phyloP scores from a whole-genome alignment of 2,113 vertebrate species.

The Phalacrocorax carbo region DNA sequence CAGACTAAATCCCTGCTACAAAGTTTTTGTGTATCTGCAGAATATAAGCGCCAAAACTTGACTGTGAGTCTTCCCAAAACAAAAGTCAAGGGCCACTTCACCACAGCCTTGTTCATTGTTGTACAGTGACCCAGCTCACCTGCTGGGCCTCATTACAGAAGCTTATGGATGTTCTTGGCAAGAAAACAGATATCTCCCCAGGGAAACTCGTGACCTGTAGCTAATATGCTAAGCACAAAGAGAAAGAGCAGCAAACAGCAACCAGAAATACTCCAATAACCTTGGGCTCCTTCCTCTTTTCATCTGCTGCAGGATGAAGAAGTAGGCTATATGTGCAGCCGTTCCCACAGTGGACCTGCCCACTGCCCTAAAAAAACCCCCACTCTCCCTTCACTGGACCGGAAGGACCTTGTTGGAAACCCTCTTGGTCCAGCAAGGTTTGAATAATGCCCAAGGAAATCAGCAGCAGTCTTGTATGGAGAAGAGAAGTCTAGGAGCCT shows the following conservation, averaged over 20 bases:
- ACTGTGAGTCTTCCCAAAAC: not conserved
- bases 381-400: not conserved
- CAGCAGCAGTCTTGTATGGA: not conserved
- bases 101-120: not conserved
- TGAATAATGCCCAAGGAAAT: not conserved
- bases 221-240: not conserved
- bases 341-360: not conserved
- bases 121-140: not conserved
- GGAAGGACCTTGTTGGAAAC: not conserved
- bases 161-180: conserved; percentile 34
- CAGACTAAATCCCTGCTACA: not conserved
- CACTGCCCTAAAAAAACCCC: not conserved
- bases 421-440: not conserved
- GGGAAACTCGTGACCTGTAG: not conserved
- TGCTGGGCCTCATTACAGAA: conserved; percentile 14
- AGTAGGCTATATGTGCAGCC: accelerated
- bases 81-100: not conserved
- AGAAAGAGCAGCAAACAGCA: not conserved
- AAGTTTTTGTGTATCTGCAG: not conserved
- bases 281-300: not conserved
- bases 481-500: not conserved
- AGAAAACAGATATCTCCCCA: not conserved
- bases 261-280: not conserved
- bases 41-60: not conserved
- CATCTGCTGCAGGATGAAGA: not conserved